These are phyloP conservation scores for Microctenopoma stevenorrisi DNA, from an alignment of 2,797 vertebrate species.

Conservation along the genomic window DNA sequence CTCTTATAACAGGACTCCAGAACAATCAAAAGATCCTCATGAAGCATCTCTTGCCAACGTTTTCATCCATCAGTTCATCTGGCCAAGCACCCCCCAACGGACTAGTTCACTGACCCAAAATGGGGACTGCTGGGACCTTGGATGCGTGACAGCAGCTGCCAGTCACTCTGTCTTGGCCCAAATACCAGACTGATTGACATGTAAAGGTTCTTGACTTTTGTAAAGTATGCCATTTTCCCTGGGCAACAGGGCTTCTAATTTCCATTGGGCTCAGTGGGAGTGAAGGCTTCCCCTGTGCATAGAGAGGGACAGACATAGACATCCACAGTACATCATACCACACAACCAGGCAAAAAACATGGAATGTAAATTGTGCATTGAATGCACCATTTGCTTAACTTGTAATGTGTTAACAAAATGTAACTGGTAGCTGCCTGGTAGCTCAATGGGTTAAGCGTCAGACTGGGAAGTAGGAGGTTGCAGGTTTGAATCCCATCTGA, in stretches of 20 bases:
- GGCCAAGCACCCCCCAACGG: conserved; percentile 1
- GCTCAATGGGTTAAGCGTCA: no score
- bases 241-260: conserved; percentile 54
- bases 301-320: not conserved
- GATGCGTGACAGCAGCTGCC: conserved; percentile 33
- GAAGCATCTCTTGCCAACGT: conserved; percentile 29
- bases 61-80: conserved; percentile 39
- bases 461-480: no score
- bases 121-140: conserved; percentile 41
- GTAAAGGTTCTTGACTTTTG: conserved; percentile 69
- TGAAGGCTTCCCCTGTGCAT: conserved; percentile 12
- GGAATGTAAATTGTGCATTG: not conserved
- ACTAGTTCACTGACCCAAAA: conserved; percentile 44
- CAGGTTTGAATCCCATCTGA: no score
- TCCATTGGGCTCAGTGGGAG: conserved; percentile 53
- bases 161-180: conserved; percentile 64
- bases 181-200: conserved; percentile 72
- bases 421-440: no score
- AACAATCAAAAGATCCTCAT: conserved; percentile 41
- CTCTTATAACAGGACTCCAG: conserved; percentile 53
- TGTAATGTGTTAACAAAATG: not conserved
- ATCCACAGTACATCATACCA: not conserved
- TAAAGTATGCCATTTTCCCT: conserved; percentile 57
- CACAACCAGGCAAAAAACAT: not conserved
- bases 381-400: not conserved